Evolutionary conservation across 1,140 invertebrate species (phyloP).

Genomic region (Drosophila bocqueti): DNA sequence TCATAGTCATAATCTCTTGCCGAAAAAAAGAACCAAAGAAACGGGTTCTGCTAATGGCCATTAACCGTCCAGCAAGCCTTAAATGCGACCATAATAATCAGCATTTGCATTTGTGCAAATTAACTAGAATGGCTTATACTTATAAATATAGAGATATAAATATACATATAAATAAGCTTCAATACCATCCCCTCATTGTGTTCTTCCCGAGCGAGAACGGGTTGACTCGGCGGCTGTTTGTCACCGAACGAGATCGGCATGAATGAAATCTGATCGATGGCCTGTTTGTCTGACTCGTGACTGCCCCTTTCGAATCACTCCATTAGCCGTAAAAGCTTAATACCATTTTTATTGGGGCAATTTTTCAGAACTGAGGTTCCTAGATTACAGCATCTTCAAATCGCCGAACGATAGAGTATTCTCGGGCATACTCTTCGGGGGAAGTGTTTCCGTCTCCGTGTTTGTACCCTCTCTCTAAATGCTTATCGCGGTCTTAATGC

Average conservation of each 20-base stretch:
- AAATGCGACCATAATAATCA: slow-evolving; percentile 46
- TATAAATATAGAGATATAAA: slow-evolving; percentile 81
- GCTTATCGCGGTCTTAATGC: slow-evolving; percentile 14
- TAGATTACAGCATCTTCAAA: slow-evolving; percentile 29
- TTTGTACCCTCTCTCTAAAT: neutral
- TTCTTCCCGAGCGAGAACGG: slow-evolving; percentile 5
- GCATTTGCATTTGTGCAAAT: slow-evolving; percentile 78
- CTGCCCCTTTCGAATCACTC: slow-evolving; percentile 22
- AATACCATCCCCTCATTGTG: slow-evolving; percentile 34
- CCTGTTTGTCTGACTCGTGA: slow-evolving; percentile 2
- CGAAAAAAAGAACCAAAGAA: slow-evolving; percentile 23
- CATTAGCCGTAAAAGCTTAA: slow-evolving; percentile 40
- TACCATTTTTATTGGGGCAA: slow-evolving; percentile 34
- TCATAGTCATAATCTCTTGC: slow-evolving; percentile 16
- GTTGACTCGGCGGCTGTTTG: slow-evolving; percentile 22
- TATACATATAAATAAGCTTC: slow-evolving; percentile 13
- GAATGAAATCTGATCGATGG: slow-evolving; percentile 43
- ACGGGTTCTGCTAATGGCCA: slow-evolving; percentile 56
- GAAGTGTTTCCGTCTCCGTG: slow-evolving; percentile 14
- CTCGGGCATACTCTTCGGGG: slow-evolving; percentile 10
- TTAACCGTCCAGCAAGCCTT: slow-evolving; percentile 34
- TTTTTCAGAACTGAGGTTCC: slow-evolving; percentile 19
- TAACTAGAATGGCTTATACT: slow-evolving; percentile 68
- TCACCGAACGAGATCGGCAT: slow-evolving; percentile 43
- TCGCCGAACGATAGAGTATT: slow-evolving; percentile 10